phyloP scores from a whole-genome alignment of 2,888 invertebrate species.

The Cepaea hortensis region DNA sequence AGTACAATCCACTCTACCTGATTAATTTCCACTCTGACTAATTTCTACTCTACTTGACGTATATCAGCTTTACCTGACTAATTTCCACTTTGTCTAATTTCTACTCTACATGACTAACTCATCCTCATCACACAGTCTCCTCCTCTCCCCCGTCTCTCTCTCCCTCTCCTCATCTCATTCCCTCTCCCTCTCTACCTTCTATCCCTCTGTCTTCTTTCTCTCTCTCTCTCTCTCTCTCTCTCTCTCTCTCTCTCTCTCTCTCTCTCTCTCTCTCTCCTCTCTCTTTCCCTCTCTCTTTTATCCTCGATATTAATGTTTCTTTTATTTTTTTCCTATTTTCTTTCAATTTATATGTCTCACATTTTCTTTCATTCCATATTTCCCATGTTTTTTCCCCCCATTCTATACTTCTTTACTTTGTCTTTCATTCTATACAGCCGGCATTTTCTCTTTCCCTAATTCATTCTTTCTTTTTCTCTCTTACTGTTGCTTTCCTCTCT shows the following conservation, averaged over 20 bases:
- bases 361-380: not conserved
- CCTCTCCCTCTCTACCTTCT: not conserved
- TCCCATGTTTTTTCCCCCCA: not conserved
- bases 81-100: no score
- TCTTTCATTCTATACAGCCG: not conserved
- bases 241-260: not conserved
- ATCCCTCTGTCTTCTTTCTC: not conserved
- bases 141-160: not conserved
- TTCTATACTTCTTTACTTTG: not conserved
- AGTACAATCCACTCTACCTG: no score
- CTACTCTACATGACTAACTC: no score
- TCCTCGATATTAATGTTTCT: no score
- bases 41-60: no score
- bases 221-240: not conserved
- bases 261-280: not conserved
- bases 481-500: not conserved
- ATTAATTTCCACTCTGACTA: no score
- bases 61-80: no score
- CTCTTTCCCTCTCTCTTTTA: conserved; percentile 7
- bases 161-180: not conserved
- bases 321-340: not conserved
- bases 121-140: no score
- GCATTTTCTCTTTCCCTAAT: not conserved
- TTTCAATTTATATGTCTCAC: not conserved
- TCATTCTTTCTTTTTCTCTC: not conserved